Base-by-base conservation (phyloP, 2,113 vertebrate species). In the Pomatostomus ruficeps region DNA sequence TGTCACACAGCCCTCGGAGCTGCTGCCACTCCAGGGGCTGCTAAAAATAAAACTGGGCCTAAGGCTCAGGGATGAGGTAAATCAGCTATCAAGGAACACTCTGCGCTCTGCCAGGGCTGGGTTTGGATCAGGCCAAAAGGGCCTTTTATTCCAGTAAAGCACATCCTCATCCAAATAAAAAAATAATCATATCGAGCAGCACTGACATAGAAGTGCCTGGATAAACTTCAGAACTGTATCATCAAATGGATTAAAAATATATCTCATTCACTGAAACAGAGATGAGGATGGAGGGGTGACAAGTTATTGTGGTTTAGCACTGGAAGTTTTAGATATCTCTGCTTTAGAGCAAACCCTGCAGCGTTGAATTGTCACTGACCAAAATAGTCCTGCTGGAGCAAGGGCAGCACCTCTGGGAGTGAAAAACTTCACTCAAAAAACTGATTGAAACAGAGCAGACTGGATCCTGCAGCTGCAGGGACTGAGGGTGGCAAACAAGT, bases 61-160 rank as follows among this genome's bases (percentile, higher is more conserved):
- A 24, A 93, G 90, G 78, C 89, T 48, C 5, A 22, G 49, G 67
- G 84, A 22, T 94, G 94, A 93, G 90, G 82, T 77, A 75, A 94
- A 94, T 74, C 72, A 86, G 82, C 95, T 96, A 75, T 94, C 91
- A 96, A 86, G 94, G 90, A 96, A 88, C 91, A 86, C 68, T 45
- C 33, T 91, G 78, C 74, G 38, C 77, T 82, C 29, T 93, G 75
- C 93, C 57, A 95, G 65, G 17, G 82, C 75, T 93, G 61, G 48
- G 63, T 57, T 88, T 95, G 79, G 55, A 88, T 77, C 59, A 78
- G 61, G 45, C 79, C 88, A 92, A 88, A 93, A 89, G 85, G 85
- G 61, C 21, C 65, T 86, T 88, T 93, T 76, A 90, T 88, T 86
- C 73, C 65, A 42, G 52, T 92, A 51, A 65, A 80, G 58, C 36